These are phyloP conservation scores for Platyscapa corneri DNA, from an alignment of 1,140 invertebrate species.

Conservation along the genomic window DNA sequence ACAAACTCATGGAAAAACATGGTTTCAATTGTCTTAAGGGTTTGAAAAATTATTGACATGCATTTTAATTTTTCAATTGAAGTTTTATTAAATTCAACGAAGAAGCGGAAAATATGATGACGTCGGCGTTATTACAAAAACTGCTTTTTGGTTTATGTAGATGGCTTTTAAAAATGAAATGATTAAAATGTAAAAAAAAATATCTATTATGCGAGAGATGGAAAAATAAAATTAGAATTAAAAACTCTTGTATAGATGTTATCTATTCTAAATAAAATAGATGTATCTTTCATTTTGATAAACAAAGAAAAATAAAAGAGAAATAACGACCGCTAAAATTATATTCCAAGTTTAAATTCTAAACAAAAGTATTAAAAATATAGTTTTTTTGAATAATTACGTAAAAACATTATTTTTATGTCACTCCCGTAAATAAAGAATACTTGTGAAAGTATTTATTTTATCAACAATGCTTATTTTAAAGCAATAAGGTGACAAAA, in stretches of 20 bases:
- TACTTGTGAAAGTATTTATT: background rate
- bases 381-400: constrained; percentile 13
- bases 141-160: constrained; percentile 41
- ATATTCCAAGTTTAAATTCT: background rate
- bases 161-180: constrained; percentile 50
- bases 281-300: constrained; percentile 35
- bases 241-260: constrained; percentile 47
- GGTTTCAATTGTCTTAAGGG: constrained; percentile 42
- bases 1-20: constrained; percentile 41
- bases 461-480: background rate
- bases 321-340: background rate
- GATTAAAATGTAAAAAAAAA: constrained; percentile 25
- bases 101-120: constrained; percentile 37
- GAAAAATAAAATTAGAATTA: constrained; percentile 25
- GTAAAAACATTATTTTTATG: constrained; percentile 10
- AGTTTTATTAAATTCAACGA: constrained; percentile 48
- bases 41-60: constrained; percentile 36
- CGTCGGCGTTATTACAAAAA: constrained; percentile 28
- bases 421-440: constrained; percentile 11
- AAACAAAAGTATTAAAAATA: constrained; percentile 25
- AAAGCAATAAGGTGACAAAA: background rate
- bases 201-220: constrained; percentile 24
- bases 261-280: constrained; percentile 42
- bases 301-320: constrained; percentile 18
- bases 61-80: constrained; percentile 46